A percentile compares a stretch with the other conserved stretches of the same genome.
phyloP scores from a whole-genome alignment of 1,140 invertebrate species.

The Sitophilus oryzae region DNA sequence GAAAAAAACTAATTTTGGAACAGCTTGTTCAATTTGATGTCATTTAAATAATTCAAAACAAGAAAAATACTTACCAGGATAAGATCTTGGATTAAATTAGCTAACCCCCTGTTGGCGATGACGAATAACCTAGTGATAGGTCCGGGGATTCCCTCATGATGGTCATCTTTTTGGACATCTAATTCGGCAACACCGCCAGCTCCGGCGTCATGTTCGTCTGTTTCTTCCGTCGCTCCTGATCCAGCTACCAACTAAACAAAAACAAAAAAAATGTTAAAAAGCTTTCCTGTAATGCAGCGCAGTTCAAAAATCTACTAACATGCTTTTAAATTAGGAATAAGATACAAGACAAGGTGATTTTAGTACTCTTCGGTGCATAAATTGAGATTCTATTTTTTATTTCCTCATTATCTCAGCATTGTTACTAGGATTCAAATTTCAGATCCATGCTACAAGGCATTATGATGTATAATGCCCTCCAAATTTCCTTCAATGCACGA shows the following conservation, averaged over 20 bases:
- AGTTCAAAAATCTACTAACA: background rate
- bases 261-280: background rate
- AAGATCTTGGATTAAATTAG: conserved; percentile 77
- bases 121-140: conserved; percentile 78
- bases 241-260: conserved; percentile 60
- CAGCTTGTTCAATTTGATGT: no score
- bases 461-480: no score
- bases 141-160: conserved; percentile 74
- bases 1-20: no score
- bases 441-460: no score
- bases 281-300: background rate
- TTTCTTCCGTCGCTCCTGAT: conserved; percentile 55
- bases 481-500: no score
- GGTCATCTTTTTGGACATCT: conserved; percentile 47
- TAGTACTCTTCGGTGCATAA: no score
- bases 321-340: no score
- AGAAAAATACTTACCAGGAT: conserved; percentile 59
- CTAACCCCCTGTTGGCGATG: conserved; percentile 74
- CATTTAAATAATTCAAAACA: no score
- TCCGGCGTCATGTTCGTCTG: conserved; percentile 51
- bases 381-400: no score
- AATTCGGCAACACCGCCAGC: conserved; percentile 48
- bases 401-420: no score
- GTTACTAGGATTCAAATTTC: no score
- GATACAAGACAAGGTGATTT: no score